These are phyloP conservation scores for Lagorchestes hirsutus DNA, from an alignment of 2,797 vertebrate species.

Conservation along the genomic window DNA sequence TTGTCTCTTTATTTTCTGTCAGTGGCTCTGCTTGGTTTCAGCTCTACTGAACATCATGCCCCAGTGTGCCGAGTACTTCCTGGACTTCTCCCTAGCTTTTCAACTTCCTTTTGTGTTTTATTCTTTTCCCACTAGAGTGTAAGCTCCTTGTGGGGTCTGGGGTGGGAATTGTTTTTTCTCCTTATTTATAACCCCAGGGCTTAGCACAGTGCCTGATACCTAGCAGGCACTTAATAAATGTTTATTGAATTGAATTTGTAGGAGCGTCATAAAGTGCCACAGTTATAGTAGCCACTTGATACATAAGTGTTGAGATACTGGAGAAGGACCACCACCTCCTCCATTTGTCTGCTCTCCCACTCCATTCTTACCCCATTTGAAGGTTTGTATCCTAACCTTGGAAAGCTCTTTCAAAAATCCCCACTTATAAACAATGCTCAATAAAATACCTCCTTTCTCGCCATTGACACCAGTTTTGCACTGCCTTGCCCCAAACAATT, in stretches of 20 bases:
- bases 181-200: neutral
- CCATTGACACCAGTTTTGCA: conserved; percentile 23
- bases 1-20: neutral
- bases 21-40: neutral
- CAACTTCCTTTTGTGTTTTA: neutral
- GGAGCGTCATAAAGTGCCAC: neutral
- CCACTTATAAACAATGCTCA: conserved; percentile 46
- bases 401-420: conserved; percentile 25
- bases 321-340: neutral
- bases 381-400: neutral
- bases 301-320: neutral
- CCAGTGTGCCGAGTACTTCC: neutral
- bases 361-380: conserved; percentile 30
- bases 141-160: neutral
- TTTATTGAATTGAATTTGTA: neutral
- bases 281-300: neutral
- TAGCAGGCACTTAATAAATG: neutral
- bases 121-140: neutral
- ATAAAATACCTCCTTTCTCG: neutral
- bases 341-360: neutral
- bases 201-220: neutral
- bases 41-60: neutral
- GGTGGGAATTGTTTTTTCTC: neutral
- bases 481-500: conserved; percentile 21
- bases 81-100: neutral